Base-by-base conservation (phyloP, 2,888 invertebrate species). In the Pocota personata region DNA sequence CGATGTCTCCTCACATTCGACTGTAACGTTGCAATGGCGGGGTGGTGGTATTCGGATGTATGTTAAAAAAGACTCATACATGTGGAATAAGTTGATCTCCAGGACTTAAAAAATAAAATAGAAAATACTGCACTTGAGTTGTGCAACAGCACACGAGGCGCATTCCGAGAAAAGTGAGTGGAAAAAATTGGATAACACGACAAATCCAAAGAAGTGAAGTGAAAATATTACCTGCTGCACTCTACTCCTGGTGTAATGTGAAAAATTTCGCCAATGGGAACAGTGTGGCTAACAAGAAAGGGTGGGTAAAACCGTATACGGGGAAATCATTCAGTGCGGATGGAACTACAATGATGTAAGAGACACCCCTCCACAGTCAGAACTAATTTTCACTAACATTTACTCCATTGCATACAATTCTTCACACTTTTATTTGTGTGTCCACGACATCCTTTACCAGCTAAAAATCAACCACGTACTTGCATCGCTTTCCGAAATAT, bases 211-310 rank as follows among this genome's bases (percentile, higher is more conserved):
- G 67, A 62, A 60, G 52, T 73, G 72, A 78, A 62, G 73, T 69
- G 55, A 79, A 79, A 69, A 79, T 64, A 75, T 84, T 67, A 73
- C 78, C 55, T 55, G 73, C 35, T 73, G 78, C 60, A 78, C 62
- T 73, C 67, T 10, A 67, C 60, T 30, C 46, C 24, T n/a, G 10
- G 3, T 8, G 52, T 72, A 46, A 76, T 52, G 12, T 76, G 37
- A 5, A 46, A 50, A 72, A 55, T 55, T 55, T 40, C n/a, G 19
- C 27, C 21, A 35, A 8, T 10, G 21, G 10, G 12, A 3, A 66
- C 55, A 57, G 57, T 57, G n/a, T 43, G 57, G 32, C 14, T 50
- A 21, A 19, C 62, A 76, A 58, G 50, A 8, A 7, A 12, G 37
- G 32, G n/a, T n/a, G n/a, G 24, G 37, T 6, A 52, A 40, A 35